Evolutionary conservation across 2,113 vertebrate genomes (phyloP).

Genomic region (Natator depressus): DNA sequence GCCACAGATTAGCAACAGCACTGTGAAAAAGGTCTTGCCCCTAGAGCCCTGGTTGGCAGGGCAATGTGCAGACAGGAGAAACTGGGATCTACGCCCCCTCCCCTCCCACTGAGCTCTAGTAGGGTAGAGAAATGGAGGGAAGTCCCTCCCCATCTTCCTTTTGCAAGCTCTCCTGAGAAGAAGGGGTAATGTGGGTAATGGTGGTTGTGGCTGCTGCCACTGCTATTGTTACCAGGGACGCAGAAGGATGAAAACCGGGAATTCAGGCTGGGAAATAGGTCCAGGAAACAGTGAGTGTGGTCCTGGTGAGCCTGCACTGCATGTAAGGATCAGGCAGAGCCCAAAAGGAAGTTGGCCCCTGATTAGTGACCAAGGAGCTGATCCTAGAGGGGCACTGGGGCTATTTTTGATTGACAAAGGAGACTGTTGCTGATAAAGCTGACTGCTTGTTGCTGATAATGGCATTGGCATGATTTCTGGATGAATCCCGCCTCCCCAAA

Average conservation of each 20-base stretch:
- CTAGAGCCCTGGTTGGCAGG: neutral
- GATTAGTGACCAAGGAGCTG: neutral
- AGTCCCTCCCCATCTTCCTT: neutral
- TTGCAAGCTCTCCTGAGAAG: neutral
- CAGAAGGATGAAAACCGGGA: neutral
- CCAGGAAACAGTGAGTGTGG: neutral
- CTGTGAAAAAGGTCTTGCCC: neutral
- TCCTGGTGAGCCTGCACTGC: neutral
- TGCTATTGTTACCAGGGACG: neutral
- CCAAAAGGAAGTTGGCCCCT: neutral
- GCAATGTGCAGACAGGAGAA: neutral
- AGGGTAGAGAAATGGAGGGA: neutral
- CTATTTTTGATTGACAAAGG: neutral
- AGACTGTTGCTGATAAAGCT: neutral
- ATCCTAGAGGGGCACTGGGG: neutral
- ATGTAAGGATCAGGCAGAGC: neutral
- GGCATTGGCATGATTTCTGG: neutral
- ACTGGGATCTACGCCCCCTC: neutral
- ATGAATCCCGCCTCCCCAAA: neutral
- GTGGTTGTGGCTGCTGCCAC: neutral
- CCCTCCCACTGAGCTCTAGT: neutral
- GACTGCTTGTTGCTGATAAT: neutral
- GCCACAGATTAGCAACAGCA: neutral
- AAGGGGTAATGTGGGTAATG: neutral
- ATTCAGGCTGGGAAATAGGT: neutral